phyloP scores from a whole-genome alignment of 2,113 vertebrate species.

The Galemys pyrenaicus region DNA sequence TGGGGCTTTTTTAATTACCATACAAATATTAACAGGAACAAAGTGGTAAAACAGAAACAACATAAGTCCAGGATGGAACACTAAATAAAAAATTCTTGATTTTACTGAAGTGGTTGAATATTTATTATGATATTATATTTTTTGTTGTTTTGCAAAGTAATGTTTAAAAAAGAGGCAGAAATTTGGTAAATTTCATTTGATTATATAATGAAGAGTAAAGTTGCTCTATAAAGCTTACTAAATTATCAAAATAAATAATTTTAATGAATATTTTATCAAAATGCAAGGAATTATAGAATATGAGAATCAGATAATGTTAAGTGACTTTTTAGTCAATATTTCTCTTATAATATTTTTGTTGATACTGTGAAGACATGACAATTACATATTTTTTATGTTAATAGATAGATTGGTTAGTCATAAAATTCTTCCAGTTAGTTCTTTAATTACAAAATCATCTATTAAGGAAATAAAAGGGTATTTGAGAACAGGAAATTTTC shows the following conservation, averaged over 20 bases:
- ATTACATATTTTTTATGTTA: not conserved
- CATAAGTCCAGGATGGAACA: not conserved
- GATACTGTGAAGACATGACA: not conserved
- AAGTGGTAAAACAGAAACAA: not conserved
- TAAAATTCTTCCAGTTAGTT: not conserved
- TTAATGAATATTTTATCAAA: constrained; percentile 9
- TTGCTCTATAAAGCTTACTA: not conserved
- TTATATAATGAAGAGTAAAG: not conserved
- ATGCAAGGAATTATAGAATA: not conserved
- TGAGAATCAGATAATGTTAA: not conserved
- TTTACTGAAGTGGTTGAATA: not conserved
- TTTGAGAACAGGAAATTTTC: not conserved
- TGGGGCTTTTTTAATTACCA: not conserved
- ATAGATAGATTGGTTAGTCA: not conserved
- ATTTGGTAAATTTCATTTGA: not conserved
- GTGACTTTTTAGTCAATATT: not conserved
- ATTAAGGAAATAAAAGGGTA: not conserved
- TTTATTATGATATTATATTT: not conserved
- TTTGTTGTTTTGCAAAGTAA: not conserved
- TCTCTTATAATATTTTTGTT: not conserved
- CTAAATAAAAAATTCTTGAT: not conserved
- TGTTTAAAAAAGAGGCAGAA: not conserved
- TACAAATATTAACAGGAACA: not conserved
- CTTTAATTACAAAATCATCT: not conserved
- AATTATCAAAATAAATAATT: not conserved